Evolutionary conservation across 2,888 invertebrate species (phyloP), one percentile per base, ranked within the genome.

Genomic region (Pherbina coryleti): DNA sequence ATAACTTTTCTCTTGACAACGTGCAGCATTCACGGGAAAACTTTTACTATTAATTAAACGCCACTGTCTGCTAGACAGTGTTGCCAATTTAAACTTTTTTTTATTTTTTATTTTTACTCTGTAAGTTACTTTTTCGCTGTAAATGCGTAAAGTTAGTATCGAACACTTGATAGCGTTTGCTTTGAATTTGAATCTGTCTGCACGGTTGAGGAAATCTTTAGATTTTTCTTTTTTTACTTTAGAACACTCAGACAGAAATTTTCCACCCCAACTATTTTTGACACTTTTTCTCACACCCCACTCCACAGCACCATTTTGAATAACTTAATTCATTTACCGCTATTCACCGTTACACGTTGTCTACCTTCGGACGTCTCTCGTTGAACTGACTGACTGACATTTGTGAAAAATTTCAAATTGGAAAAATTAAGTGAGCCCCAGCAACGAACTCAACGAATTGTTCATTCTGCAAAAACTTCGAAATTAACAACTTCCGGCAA

Each of bases 361-460:
- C 84, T 79, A 83, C 84, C 79, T 82, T 80, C 82, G 86, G 81
- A 84, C 85, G 83, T 83, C 84, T 83, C 85, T 82, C 83, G 83
- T 80, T 77, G 78, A 83, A 86, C 86, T 86, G 83, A 22, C 44
- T 31, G 71, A 31, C 53, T 9, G 57, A n/a, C 49, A 34, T 44
- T 73, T 22, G 77, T 78, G 81, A 69, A 55, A 70, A 77, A 75
- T 69, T 79, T 79, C 19, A 25, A 76, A 62, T 78, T 75, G 70
- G 76, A 67, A 74, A n/a, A 49, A 64, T 60, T 74, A 73, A 75
- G 49, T 62, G 25, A 73, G 73, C 70, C 71, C 73, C 74, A 69
- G 74, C 78, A 76, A 70, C 67, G 66, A 55, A 25, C 75, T 31
- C 57, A 69, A n/a, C 62, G 55, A 25, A 72, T 60, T 62, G 55